phyloP scores from a whole-genome alignment of 2,888 invertebrate species.

The Rhagophthalmus giganteus region DNA sequence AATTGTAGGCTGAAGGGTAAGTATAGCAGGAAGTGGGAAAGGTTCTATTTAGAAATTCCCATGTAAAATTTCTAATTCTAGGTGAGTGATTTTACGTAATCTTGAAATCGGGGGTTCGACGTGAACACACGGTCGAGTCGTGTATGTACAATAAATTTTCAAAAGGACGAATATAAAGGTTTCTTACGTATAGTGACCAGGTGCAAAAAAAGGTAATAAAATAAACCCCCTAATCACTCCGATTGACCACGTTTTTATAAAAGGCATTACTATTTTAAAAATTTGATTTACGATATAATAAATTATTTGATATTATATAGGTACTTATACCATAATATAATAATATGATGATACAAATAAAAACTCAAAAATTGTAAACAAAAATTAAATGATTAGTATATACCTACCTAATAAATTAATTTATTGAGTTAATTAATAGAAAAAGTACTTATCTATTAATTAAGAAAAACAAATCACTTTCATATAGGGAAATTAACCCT shows the following conservation, averaged over 20 bases:
- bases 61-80: slow-evolving; percentile 22
- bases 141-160: background rate
- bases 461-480: too few species aligned
- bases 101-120: slow-evolving; percentile 26
- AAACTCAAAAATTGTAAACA: too few species aligned
- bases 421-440: too few species aligned
- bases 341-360: too few species aligned
- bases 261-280: too few species aligned
- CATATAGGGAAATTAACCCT: slow-evolving; percentile 3
- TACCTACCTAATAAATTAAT: too few species aligned
- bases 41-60: slow-evolving; percentile 16
- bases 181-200: slow-evolving; percentile 13
- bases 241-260: too few species aligned
- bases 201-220: slow-evolving; percentile 25
- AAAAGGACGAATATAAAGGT: slow-evolving; percentile 3
- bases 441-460: too few species aligned
- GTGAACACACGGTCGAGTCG: slow-evolving; percentile 6
- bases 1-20: background rate
- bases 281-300: too few species aligned
- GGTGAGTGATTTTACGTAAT: slow-evolving; percentile 27
- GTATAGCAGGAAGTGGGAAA: slow-evolving; percentile 18
- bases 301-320: too few species aligned
- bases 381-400: too few species aligned
- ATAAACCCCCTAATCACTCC: slow-evolving; percentile 16
- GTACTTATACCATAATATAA: too few species aligned